phyloP scores from a whole-genome alignment of 2,113 vertebrate species.

The Pomatostomus ruficeps region DNA sequence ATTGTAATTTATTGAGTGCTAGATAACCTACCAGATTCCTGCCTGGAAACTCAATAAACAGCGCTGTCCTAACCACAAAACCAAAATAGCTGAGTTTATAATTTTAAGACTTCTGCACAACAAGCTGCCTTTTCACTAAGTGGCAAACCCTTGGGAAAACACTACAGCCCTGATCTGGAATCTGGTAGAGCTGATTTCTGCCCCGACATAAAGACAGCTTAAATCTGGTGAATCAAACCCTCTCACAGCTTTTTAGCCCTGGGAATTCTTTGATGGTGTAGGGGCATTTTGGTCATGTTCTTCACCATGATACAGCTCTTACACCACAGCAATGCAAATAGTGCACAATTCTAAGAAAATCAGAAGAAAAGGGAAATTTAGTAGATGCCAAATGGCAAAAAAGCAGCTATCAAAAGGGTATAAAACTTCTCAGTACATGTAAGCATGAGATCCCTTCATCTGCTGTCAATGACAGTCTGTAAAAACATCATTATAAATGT shows the following conservation, averaged over 20 bases:
- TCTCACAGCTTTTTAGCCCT: background rate
- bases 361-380: background rate
- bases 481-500: background rate
- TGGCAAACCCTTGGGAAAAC: constrained; percentile 20
- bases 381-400: background rate
- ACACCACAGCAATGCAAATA: background rate
- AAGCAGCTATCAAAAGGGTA: background rate
- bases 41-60: constrained; percentile 43
- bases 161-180: background rate
- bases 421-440: background rate
- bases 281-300: background rate
- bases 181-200: constrained; percentile 1
- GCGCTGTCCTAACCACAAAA: constrained; percentile 55
- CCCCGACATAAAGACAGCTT: background rate
- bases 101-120: background rate
- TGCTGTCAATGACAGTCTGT: background rate
- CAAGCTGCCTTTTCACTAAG: constrained; percentile 31
- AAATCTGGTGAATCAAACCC: constrained; percentile 24
- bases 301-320: background rate
- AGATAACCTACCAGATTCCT: constrained; percentile 38
- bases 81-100: constrained; percentile 21
- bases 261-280: background rate
- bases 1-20: constrained; percentile 26
- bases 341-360: constrained; percentile 2
- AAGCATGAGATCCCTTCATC: background rate